phyloP scores from a whole-genome alignment of 2,113 vertebrate species.

The Uropsilus gracilis region DNA sequence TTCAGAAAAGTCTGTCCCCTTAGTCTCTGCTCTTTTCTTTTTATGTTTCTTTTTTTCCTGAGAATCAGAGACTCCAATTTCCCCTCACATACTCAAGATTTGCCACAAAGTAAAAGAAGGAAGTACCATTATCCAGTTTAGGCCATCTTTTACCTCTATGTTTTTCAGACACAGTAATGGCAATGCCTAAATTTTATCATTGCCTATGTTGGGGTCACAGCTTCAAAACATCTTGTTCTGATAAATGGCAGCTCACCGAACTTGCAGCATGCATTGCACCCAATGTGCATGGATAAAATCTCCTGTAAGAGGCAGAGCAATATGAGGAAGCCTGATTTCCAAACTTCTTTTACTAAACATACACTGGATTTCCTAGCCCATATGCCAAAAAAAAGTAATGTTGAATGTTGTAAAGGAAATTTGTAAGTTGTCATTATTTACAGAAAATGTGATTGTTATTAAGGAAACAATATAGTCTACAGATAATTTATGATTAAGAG shows the following conservation, averaged over 20 bases:
- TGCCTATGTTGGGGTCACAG: too few relatives aligned
- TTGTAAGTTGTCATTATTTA: neutral
- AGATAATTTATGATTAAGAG: slow-evolving; percentile 32
- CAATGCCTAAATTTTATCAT: too few relatives aligned
- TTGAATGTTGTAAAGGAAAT: neutral
- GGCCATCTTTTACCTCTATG: too few relatives aligned
- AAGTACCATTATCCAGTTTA: too few relatives aligned
- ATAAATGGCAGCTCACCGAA: slow-evolving; percentile 13
- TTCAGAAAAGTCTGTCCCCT: too few relatives aligned
- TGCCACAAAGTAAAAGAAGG: too few relatives aligned
- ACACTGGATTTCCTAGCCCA: neutral
- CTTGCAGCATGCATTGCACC: neutral
- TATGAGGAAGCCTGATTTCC: neutral
- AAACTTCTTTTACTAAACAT: neutral
- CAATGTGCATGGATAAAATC: neutral
- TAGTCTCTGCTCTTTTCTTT: too few relatives aligned
- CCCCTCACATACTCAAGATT: too few relatives aligned
- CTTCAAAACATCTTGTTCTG: too few relatives aligned
- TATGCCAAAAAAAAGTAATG: neutral
- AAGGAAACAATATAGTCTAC: neutral
- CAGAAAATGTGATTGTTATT: slow-evolving; percentile 1
- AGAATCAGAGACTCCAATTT: too few relatives aligned
- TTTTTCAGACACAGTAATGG: too few relatives aligned
- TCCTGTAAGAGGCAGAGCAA: slow-evolving; percentile 39
- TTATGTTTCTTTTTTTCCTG: too few relatives aligned